phyloP scores from a whole-genome alignment of 2,797 vertebrate species.

The Falco concolor region DNA sequence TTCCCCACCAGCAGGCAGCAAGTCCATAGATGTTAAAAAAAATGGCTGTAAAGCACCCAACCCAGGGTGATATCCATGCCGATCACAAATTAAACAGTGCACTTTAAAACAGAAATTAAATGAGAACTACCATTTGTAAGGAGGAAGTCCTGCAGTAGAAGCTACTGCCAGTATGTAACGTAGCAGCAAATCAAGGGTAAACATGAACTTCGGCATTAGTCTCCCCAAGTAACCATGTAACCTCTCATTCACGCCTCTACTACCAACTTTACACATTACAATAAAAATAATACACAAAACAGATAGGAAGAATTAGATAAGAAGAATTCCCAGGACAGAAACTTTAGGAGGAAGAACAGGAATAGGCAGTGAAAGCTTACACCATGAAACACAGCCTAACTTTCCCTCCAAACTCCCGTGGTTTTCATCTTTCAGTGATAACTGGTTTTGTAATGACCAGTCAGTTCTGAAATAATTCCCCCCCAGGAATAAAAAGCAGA shows the following conservation, averaged over 20 bases:
- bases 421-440: neutral
- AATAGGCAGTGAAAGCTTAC: neutral
- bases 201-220: neutral
- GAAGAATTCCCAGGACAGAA: neutral
- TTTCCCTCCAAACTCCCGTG: neutral
- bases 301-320: neutral
- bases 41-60: neutral
- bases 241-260: neutral
- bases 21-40: neutral
- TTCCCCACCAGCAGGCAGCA: neutral
- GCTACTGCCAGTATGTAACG: neutral
- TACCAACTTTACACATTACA: neutral
- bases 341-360: neutral
- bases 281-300: neutral
- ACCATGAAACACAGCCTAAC: neutral
- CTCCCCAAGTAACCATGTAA: neutral
- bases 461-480: neutral
- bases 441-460: neutral
- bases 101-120: neutral
- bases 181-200: neutral
- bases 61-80: neutral
- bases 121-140: neutral
- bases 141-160: neutral
- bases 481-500: neutral
- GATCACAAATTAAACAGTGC: neutral